phyloP scores from a whole-genome alignment of 2,113 vertebrate genomes.

The Gobiocypris rarus region DNA sequence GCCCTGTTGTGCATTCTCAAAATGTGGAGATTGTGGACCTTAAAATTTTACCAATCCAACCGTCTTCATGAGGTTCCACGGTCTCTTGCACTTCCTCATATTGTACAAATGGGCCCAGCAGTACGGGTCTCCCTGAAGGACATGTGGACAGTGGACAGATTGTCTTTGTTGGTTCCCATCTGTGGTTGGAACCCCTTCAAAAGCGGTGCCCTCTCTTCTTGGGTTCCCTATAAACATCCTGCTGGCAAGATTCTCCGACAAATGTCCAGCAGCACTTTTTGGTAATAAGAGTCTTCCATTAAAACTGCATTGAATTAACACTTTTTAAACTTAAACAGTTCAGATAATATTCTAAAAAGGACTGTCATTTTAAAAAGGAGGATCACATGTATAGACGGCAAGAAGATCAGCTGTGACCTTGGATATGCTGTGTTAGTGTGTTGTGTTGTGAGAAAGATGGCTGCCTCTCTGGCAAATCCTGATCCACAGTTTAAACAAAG shows the following conservation, averaged over 20 bases:
- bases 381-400: not conserved
- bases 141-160: conserved; percentile 30
- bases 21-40: not conserved
- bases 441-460: conserved; percentile 16
- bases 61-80: not conserved
- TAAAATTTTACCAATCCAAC: not conserved
- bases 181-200: conserved; percentile 47
- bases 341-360: not conserved
- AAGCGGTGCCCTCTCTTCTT: conserved; percentile 20
- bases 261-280: conserved; percentile 9
- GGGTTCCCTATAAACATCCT: conserved; percentile 25
- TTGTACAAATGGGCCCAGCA: conserved; percentile 17
- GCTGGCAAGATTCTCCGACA: conserved; percentile 35
- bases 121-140: conserved; percentile 27
- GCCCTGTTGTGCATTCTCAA: no score
- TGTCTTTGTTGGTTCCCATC: conserved; percentile 31
- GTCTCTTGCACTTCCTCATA: not conserved
- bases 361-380: not conserved
- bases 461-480: not conserved
- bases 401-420: conserved; percentile 6
- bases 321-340: not conserved
- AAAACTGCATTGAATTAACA: conserved; percentile 7
- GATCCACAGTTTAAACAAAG: not conserved
- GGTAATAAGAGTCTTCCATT: not conserved
- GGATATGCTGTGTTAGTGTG: conserved; percentile 3